phyloP scores from a whole-genome alignment of 2,888 invertebrate species.

The Atrina japonica region DNA sequence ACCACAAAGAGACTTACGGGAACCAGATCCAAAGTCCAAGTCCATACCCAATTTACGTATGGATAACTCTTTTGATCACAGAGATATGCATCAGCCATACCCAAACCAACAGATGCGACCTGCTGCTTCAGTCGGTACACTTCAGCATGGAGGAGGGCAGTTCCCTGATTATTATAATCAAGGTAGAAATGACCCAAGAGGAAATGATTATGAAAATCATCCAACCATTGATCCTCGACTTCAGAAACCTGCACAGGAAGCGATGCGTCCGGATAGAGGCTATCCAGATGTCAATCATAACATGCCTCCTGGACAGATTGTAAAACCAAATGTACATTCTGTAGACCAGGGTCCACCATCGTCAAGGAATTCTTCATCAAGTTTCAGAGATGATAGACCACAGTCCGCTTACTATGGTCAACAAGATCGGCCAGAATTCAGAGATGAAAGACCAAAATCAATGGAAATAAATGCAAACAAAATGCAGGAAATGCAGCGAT shows the following conservation, averaged over 20 bases:
- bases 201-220: conserved; percentile 75
- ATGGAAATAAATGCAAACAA: conserved; percentile 68
- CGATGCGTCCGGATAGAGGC: conserved; percentile 30
- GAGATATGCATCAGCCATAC: conserved; percentile 43
- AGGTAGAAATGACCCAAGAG: conserved; percentile 52
- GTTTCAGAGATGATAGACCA: conserved; percentile 65
- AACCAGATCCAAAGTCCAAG: conserved; percentile 67
- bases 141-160: conserved; percentile 53
- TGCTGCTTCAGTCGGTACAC: conserved; percentile 68
- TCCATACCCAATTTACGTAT: conserved; percentile 71
- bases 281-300: conserved; percentile 50
- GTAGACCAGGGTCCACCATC: conserved; percentile 61
- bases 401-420: conserved; percentile 69
- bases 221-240: conserved; percentile 57
- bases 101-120: conserved; percentile 57
- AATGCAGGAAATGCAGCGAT: conserved; percentile 73
- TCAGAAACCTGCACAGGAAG: conserved; percentile 39
- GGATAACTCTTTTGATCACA: conserved; percentile 69
- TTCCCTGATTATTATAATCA: conserved; percentile 59
- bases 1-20: conserved; percentile 32
- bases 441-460: conserved; percentile 65
- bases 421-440: conserved; percentile 58
- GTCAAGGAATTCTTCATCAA: conserved; percentile 57
- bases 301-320: conserved; percentile 35
- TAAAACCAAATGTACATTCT: conserved; percentile 37